phyloP scores from a whole-genome alignment of 2,113 vertebrate species.

The Patagioenas fasciata region DNA sequence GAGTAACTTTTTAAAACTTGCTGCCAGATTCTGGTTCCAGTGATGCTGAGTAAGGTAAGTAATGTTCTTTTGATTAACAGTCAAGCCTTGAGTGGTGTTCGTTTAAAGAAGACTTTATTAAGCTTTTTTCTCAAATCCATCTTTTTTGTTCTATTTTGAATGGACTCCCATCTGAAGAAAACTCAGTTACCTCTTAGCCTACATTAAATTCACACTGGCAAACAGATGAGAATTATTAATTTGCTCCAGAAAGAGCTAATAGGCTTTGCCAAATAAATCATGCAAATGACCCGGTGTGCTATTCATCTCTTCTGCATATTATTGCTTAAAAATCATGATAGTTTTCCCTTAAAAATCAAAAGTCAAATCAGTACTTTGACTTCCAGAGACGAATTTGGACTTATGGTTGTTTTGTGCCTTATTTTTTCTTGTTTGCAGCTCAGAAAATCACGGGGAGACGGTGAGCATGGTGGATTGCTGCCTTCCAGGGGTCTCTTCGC shows the following conservation, averaged over 20 bases:
- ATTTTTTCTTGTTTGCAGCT: background rate
- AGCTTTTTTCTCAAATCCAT: background rate
- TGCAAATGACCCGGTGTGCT: background rate
- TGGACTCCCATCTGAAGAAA: background rate
- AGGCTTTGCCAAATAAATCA: background rate
- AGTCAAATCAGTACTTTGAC: background rate
- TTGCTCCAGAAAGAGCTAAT: background rate
- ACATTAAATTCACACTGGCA: background rate
- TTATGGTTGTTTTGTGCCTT: background rate
- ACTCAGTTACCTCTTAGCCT: background rate
- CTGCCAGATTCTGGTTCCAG: background rate
- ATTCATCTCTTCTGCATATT: background rate
- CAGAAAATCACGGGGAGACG: background rate
- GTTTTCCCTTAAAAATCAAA: background rate
- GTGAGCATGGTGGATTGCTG: accelerated
- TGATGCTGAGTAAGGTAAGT: background rate
- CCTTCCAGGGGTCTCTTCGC: background rate
- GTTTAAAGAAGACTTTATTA: background rate
- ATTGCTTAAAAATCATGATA: background rate
- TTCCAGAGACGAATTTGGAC: background rate
- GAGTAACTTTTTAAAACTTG: background rate
- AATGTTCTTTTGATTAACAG: slow-evolving; percentile 6
- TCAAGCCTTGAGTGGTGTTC: background rate
- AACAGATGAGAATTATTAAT: background rate
- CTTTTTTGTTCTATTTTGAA: slow-evolving; percentile 16